Evolutionary conservation across 2,797 vertebrate species (phyloP).

Genomic region (Acanthopagrus latus): DNA sequence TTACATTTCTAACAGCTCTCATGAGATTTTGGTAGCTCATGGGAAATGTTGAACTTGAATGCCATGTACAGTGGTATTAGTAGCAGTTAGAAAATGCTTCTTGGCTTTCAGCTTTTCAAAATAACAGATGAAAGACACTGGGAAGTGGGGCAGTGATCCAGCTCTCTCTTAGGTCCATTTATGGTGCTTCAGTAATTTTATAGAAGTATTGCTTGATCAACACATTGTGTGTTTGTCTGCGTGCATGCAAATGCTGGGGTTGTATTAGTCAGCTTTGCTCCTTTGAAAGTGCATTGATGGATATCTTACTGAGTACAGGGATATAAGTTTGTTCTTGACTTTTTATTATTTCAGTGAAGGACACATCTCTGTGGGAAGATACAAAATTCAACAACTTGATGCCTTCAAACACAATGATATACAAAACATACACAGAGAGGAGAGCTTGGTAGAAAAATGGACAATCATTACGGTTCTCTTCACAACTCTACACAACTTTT

Average conservation of each 20-base stretch:
- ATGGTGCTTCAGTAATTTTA: constrained; percentile 7
- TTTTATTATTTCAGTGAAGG: constrained; percentile 41
- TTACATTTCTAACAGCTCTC: not conserved
- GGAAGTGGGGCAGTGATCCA: constrained; percentile 10
- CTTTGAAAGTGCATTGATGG: not conserved
- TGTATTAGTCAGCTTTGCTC: not conserved
- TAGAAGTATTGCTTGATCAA: constrained; percentile 20
- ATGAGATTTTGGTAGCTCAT: not conserved
- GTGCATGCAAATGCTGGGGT: not conserved
- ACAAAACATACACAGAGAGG: constrained; percentile 24
- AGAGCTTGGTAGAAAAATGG: constrained; percentile 6
- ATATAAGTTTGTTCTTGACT: not conserved
- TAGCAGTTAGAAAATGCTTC: not conserved
- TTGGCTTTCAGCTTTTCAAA: not conserved
- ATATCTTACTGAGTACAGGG: not conserved
- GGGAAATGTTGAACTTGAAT: not conserved
- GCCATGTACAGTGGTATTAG: not conserved
- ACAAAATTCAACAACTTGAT: constrained; percentile 22
- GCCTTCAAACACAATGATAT: constrained; percentile 19
- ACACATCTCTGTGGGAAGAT: not conserved
- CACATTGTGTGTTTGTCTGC: not conserved
- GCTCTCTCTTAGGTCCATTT: constrained; percentile 5
- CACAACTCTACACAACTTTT: not conserved
- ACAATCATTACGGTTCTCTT: not conserved
- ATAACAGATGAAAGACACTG: constrained; percentile 1